These are phyloP conservation scores for Thelaira solivaga DNA, from an alignment of 2,888 invertebrate species.

Conservation along the genomic window DNA sequence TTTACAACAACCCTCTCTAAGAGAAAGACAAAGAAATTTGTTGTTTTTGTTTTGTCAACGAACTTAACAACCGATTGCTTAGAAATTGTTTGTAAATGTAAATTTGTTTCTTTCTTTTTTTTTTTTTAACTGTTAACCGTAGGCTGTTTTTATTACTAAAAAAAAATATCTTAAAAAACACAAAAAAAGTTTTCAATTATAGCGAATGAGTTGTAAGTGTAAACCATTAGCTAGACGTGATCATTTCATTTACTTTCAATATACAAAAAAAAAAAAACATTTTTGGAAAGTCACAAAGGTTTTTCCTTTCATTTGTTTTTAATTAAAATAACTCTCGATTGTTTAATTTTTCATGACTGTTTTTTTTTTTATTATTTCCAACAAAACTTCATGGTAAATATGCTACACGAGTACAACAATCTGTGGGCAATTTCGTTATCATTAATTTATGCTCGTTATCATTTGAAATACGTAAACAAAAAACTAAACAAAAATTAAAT, in stretches of 20 bases:
- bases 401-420: conserved; percentile 20
- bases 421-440: conserved; percentile 50
- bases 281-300: conserved; percentile 58
- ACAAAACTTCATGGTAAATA: conserved; percentile 5
- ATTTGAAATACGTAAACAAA: conserved; percentile 9
- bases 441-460: conserved; percentile 25
- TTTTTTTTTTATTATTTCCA: neutral
- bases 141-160: conserved; percentile 3
- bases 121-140: neutral
- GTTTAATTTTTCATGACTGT: conserved; percentile 26
- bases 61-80: neutral
- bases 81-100: neutral
- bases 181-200: neutral
- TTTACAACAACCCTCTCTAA: no score
- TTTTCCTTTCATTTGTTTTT: conserved; percentile 59
- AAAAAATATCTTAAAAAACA: no score
- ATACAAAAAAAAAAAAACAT: conserved; percentile 26
- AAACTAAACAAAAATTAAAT: conserved; percentile 6
- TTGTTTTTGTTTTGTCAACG: neutral
- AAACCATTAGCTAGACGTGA: conserved; percentile 36
- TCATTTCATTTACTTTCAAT: conserved; percentile 43
- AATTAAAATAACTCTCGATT: conserved; percentile 55
- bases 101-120: neutral
- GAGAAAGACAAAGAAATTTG: neutral
- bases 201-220: conserved; percentile 23